These are phyloP conservation scores for Vidua macroura DNA, from an alignment of 2,113 vertebrate species.

Conservation along the genomic window DNA sequence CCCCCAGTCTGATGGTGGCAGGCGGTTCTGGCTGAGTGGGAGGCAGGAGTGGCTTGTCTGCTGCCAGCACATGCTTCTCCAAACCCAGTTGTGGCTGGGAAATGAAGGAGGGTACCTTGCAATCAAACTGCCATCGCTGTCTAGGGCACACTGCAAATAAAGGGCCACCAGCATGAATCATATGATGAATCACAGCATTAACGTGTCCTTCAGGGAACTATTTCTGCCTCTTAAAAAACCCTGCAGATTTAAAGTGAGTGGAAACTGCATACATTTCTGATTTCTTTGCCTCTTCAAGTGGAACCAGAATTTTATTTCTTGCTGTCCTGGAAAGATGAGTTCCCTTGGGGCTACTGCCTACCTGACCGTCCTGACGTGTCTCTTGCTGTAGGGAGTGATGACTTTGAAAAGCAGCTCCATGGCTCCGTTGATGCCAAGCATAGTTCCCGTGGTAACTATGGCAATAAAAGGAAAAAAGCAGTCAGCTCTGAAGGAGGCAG, in stretches of 20 bases:
- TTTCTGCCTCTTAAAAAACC: slow-evolving; percentile 25
- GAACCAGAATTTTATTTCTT: slow-evolving; percentile 56
- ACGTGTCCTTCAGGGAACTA: not conserved
- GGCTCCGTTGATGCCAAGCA: slow-evolving; percentile 83
- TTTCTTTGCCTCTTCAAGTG: slow-evolving; percentile 39
- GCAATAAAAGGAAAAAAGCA: slow-evolving; percentile 36
- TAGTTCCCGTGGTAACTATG: slow-evolving; percentile 80
- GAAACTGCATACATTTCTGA: slow-evolving; percentile 30
- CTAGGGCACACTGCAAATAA: not conserved
- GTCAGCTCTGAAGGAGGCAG: not conserved
- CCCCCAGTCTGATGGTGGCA: not conserved
- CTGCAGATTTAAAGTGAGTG: not conserved
- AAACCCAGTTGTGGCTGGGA: not conserved
- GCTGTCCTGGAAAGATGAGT: slow-evolving; percentile 3
- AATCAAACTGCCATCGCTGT: slow-evolving; percentile 5
- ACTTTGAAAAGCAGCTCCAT: slow-evolving; percentile 85
- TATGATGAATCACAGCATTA: slow-evolving; percentile 29
- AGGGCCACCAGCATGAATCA: slow-evolving; percentile 41
- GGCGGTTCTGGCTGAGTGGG: not conserved
- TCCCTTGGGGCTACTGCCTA: slow-evolving; percentile 67
- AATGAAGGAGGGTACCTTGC: not conserved
- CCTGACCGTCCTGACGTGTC: slow-evolving; percentile 78
- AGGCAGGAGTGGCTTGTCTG: not conserved
- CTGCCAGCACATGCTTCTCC: not conserved
- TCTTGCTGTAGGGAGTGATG: slow-evolving; percentile 81